Percentiles rank a stretch among this genome's conserved stretches.
These are phyloP conservation scores for Rotaria sp. DNA, from an alignment of 2,888 invertebrate genomes.

Conservation along the genomic window DNA sequence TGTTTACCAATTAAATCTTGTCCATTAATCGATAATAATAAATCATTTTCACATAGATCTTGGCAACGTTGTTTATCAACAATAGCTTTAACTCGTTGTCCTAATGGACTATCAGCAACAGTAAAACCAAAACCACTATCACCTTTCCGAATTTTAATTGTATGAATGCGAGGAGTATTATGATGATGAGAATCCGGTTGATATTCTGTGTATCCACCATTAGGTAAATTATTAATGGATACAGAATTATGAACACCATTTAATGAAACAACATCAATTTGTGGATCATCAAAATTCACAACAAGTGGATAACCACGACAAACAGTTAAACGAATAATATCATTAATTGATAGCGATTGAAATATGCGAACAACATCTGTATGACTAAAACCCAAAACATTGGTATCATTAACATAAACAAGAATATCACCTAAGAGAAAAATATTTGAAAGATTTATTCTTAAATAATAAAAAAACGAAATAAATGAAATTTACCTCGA, in stretches of 20 bases:
- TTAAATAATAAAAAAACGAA: too few species aligned
- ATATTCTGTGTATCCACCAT: slow-evolving; percentile 27
- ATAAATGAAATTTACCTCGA: slow-evolving; percentile 57
- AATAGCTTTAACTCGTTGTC: slow-evolving; percentile 62
- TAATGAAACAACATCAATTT: slow-evolving; percentile 88
- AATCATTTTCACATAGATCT: slow-evolving; percentile 70
- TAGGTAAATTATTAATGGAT: not conserved
- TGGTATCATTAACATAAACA: slow-evolving; percentile 80
- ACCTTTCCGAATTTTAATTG: slow-evolving; percentile 61
- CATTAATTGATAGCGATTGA: slow-evolving; percentile 80
- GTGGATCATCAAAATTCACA: slow-evolving; percentile 89
- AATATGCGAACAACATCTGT: slow-evolving; percentile 88
- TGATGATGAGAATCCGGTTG: not conserved
- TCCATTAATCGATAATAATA: slow-evolving; percentile 78
- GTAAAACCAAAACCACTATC: slow-evolving; percentile 94
- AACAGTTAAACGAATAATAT: slow-evolving; percentile 77
- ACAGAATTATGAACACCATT: slow-evolving; percentile 15
- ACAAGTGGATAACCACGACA: slow-evolving; percentile 90
- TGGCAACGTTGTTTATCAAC: slow-evolving; percentile 82
- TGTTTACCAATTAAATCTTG: slow-evolving; percentile 74
- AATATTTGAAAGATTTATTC: not conserved
- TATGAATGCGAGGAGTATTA: not conserved
- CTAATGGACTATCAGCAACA: slow-evolving; percentile 72
- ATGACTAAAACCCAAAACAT: slow-evolving; percentile 86
- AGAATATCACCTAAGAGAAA: slow-evolving; percentile 65